Percentiles rank a stretch among this genome's conserved stretches.
phyloP scores from a whole-genome alignment of 2,888 invertebrate genomes.

The Graphium colonna region DNA sequence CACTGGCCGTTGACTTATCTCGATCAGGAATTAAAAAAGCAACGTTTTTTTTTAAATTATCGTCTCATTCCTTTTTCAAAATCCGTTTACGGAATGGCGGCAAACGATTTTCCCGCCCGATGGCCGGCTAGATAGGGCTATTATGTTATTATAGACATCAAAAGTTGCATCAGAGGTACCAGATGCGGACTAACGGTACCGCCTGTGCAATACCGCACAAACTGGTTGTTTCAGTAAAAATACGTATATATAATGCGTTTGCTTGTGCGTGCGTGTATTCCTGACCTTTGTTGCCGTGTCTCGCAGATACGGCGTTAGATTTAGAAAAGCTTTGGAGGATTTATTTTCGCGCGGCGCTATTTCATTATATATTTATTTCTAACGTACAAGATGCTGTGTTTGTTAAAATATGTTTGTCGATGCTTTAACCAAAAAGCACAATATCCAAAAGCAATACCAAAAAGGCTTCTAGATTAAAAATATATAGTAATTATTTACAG shows the following conservation, averaged over 20 bases:
- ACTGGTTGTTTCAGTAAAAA: conserved; percentile 68
- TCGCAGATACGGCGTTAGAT: no score
- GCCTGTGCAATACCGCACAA: conserved; percentile 63
- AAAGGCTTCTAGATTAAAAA: no score
- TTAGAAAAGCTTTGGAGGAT: no score
- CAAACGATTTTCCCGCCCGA: conserved; percentile 34
- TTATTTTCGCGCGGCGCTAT: no score
- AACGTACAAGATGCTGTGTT: no score
- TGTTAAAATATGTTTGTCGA: no score
- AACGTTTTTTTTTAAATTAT: no score
- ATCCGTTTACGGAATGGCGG: conserved; percentile 10
- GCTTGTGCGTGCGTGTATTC: conserved; percentile 57
- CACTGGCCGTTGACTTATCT: conserved; percentile 6
- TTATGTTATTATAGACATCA: conserved; percentile 75
- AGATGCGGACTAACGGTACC: conserved; percentile 66
- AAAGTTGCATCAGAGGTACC: conserved; percentile 65
- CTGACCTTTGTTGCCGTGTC: conserved; percentile 50
- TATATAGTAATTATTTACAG: no score
- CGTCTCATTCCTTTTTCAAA: background rate
- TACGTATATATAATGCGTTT: conserved; percentile 43
- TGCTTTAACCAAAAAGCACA: no score
- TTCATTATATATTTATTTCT: no score
- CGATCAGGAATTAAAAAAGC: background rate
- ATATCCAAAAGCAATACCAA: no score
- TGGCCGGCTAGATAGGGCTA: conserved; percentile 48